phyloP scores from a whole-genome alignment of 2,797 vertebrate species.

The Catharus ustulatus region DNA sequence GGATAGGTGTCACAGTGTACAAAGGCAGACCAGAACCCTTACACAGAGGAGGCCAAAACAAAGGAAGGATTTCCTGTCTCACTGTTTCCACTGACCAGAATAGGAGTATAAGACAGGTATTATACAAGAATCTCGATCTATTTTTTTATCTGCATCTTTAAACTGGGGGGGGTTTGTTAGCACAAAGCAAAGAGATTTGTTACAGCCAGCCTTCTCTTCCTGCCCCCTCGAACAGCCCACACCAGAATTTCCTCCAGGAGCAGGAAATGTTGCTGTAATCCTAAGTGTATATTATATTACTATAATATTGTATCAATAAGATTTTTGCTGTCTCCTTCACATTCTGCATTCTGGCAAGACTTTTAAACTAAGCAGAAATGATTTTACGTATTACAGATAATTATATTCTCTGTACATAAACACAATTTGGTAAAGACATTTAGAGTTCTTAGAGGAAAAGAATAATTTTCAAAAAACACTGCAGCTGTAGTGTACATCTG shows the following conservation, averaged over 20 bases:
- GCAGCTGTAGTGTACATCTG: background rate
- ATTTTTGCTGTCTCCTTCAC: background rate
- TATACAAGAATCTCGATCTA: background rate
- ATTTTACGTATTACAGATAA: background rate
- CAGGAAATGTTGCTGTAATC: background rate
- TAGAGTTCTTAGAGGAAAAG: background rate
- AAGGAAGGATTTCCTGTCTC: background rate
- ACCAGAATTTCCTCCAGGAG: background rate
- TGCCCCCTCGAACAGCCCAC: background rate
- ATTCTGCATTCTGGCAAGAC: background rate
- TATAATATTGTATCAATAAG: background rate
- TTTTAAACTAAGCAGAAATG: background rate
- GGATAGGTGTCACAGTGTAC: background rate
- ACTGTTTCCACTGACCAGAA: background rate
- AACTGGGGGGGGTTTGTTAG: background rate
- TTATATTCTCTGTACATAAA: background rate
- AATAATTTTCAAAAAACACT: background rate
- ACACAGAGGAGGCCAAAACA: background rate
- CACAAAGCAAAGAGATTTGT: background rate
- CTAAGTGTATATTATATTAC: background rate
- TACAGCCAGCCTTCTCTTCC: background rate
- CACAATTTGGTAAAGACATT: background rate
- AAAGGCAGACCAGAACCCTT: background rate
- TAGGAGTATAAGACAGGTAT: background rate
- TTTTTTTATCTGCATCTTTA: background rate